Base-by-base conservation (phyloP, 2,113 vertebrate species). In the Petrocephalus zakoni region DNA sequence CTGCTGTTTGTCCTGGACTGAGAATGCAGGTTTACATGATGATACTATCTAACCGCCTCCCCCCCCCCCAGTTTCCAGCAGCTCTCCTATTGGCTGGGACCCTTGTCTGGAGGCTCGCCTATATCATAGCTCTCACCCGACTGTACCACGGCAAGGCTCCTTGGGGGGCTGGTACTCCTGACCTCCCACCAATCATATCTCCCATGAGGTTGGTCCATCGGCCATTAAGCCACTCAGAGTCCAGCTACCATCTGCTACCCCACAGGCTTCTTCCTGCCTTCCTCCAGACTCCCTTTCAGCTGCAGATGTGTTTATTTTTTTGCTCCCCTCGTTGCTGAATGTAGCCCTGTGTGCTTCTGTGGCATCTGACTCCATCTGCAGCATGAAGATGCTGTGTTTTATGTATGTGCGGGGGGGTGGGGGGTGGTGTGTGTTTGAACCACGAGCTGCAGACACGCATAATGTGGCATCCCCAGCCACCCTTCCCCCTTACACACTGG, bases 401-500 rank as follows among this genome's bases (percentile, higher is more conserved):
- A 10, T 29, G 46, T 25, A 64, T 87, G 88, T 92, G 61, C 82
- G 64, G 42, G 37, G 37, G 51, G 56, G 87, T 0, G 0, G 90
- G 72, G 85, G 42, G 42, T 1, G 42, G 42, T n/a, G n/a, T n/a
- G 42, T 42, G 42, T 3, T 4, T 42, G 34, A 17, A 75, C n/a
- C 87, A 37, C 78, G 72, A 53, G 0, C 1, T 11, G 87, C 89
- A 90, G 47, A 11, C 81, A 88, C 19, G 37, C 72, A 68, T 64
- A 46, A 46, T 47, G 75, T 8, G 7, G 0, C 85, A 83, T 17
- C n/a, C 68, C 64, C 29, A 34, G 4, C 22, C 82, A 8, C 22
- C 82, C 53, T 34, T 82, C 90, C 89, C 89, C 88, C 86, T 11
- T 86, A 29, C 52, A 82, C 56, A 88, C 88, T 52, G 83, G 46